Evolutionary conservation across 2,797 vertebrate species (phyloP).

Genomic region (Lepus townsendii): DNA sequence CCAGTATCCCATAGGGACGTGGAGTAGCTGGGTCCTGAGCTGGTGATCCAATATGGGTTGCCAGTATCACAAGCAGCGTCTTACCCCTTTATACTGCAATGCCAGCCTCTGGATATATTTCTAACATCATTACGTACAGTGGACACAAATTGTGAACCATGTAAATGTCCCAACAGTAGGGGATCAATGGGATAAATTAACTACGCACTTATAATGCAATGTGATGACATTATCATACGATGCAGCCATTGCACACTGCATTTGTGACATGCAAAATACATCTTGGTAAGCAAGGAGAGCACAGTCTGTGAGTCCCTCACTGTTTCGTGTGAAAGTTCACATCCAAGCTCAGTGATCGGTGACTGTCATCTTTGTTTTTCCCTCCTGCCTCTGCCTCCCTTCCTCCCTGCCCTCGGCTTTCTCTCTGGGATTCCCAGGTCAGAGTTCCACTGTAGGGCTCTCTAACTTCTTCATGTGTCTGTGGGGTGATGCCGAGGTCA

Average conservation of each 20-base stretch:
- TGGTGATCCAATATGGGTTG: too few species aligned
- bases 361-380: neutral
- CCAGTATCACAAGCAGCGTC: too few species aligned
- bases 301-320: neutral
- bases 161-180: too few species aligned
- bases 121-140: too few species aligned
- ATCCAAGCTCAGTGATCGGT: neutral
- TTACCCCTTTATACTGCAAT: too few species aligned
- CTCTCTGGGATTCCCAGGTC: neutral
- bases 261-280: neutral
- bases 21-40: too few species aligned
- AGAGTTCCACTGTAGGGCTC: neutral
- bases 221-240: neutral
- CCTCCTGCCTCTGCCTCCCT: neutral
- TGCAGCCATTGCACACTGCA: neutral
- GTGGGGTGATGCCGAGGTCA: neutral
- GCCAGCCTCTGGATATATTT: too few species aligned
- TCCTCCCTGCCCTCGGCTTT: neutral
- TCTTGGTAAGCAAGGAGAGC: neutral
- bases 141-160: too few species aligned
- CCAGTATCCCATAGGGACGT: too few species aligned
- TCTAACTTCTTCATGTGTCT: neutral
- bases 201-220: neutral
- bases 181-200: too few species aligned
- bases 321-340: neutral